phyloP scores from a whole-genome alignment of 2,113 vertebrate genomes.

The Polypterus senegalus region DNA sequence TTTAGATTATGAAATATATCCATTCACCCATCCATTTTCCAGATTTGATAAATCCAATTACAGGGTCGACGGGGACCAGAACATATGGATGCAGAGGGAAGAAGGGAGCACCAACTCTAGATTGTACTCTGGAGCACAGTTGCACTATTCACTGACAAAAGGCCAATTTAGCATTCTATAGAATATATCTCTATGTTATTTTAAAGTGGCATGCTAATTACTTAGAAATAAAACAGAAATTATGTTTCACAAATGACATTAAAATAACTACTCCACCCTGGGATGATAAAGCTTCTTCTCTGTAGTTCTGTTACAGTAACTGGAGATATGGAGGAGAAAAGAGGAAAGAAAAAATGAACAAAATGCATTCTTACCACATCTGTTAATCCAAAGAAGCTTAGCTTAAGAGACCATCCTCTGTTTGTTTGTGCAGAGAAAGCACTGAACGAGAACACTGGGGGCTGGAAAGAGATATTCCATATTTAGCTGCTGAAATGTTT shows the following conservation, averaged over 20 bases:
- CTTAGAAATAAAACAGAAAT: constrained; percentile 32
- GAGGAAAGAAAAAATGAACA: constrained; percentile 10
- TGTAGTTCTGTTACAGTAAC: constrained; percentile 15
- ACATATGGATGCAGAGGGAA: no score
- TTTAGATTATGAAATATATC: no score
- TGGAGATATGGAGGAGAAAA: constrained; percentile 17
- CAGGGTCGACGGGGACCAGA: no score
- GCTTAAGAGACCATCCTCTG: constrained; percentile 26
- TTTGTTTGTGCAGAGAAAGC: constrained; percentile 35
- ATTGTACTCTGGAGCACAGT: no score
- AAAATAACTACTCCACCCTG: neutral
- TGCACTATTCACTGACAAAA: no score
- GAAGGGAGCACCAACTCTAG: no score
- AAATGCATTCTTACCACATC: constrained; percentile 27
- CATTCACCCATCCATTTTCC: no score
- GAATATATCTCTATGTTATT: no score
- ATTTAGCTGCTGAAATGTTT: constrained; percentile 42
- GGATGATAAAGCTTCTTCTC: neutral
- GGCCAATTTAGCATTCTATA: no score
- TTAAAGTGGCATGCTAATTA: no score
- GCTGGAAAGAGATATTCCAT: constrained; percentile 28
- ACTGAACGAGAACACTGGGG: constrained; percentile 7
- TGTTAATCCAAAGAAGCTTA: constrained; percentile 33
- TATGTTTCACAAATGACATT: constrained; percentile 15
- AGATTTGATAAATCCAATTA: no score